phyloP scores from a whole-genome alignment of 1,140 invertebrate genomes.

The Berghia stephanieae region DNA sequence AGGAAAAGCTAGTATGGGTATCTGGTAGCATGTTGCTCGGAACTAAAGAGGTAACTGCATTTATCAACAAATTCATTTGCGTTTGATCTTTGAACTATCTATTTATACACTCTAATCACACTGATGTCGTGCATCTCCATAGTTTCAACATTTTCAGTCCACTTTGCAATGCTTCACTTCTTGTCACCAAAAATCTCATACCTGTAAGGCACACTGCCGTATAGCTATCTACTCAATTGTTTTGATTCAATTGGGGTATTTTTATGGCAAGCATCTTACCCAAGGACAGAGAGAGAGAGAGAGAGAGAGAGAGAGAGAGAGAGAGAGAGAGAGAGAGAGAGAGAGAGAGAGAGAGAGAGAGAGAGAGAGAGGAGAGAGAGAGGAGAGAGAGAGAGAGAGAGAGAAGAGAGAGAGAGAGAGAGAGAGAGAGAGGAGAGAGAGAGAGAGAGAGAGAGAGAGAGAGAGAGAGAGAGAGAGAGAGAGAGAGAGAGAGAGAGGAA shows the following conservation, averaged over 20 bases:
- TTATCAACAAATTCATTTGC: too few species aligned
- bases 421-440: background rate
- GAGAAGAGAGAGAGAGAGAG: background rate
- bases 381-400: background rate
- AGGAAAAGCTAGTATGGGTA: slow-evolving; percentile 48
- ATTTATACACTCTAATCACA: too few species aligned
- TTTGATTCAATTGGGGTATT: too few species aligned
- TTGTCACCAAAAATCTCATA: too few species aligned
- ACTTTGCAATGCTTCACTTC: too few species aligned
- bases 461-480: background rate
- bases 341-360: slow-evolving; percentile 8
- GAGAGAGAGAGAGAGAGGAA: background rate
- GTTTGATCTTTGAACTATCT: too few species aligned
- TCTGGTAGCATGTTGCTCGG: slow-evolving; percentile 49
- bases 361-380: background rate
- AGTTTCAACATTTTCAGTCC: background rate
- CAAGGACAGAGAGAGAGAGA: background rate
- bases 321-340: background rate
- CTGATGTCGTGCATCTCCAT: background rate
- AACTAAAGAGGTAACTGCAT: slow-evolving; percentile 29
- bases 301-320: background rate
- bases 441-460: background rate
- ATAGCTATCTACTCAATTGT: too few species aligned
- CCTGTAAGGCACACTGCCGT: too few species aligned
- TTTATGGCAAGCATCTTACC: too few species aligned